Evolutionary conservation across 2,888 invertebrate genomes (phyloP).

Genomic region (Parnassius apollo): DNA sequence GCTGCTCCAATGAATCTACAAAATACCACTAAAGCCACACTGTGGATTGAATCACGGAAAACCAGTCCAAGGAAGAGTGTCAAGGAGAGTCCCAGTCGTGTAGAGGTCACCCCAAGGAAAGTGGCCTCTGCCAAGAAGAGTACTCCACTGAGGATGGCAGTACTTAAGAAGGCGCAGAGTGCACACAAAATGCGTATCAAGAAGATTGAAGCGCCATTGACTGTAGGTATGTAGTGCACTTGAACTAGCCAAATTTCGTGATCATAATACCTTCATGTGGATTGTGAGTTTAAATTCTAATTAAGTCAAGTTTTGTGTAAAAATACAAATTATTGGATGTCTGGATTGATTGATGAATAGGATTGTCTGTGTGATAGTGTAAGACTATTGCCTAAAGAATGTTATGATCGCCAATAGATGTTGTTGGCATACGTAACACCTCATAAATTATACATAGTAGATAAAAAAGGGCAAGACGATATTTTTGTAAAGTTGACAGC

Average conservation of each 20-base stretch:
- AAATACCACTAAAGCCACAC: conserved; percentile 53
- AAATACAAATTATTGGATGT: no score
- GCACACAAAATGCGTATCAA: conserved; percentile 38
- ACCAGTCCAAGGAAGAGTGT: conserved; percentile 39
- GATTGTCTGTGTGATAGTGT: no score
- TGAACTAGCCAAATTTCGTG: not conserved
- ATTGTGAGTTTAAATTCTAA: no score
- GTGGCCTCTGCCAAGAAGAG: conserved; percentile 25
- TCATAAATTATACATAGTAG: no score
- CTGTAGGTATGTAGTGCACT: conserved; percentile 44
- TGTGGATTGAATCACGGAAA: conserved; percentile 66
- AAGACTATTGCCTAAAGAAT: no score
- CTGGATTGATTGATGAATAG: no score
- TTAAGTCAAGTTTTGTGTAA: no score
- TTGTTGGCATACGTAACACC: no score
- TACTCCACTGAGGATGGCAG: conserved; percentile 50
- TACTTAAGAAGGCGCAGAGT: conserved; percentile 44
- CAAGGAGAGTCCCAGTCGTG: conserved; percentile 25
- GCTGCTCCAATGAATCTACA: conserved; percentile 25
- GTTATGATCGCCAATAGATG: no score
- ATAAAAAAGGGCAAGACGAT: no score
- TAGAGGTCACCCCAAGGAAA: not conserved
- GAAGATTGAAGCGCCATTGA: conserved; percentile 56
- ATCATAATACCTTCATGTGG: no score
- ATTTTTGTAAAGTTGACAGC: no score